Evolutionary conservation across 1,140 invertebrate species (phyloP), one percentile per base, ranked within the genome.

Genomic region (Sitobion miscanthi): DNA sequence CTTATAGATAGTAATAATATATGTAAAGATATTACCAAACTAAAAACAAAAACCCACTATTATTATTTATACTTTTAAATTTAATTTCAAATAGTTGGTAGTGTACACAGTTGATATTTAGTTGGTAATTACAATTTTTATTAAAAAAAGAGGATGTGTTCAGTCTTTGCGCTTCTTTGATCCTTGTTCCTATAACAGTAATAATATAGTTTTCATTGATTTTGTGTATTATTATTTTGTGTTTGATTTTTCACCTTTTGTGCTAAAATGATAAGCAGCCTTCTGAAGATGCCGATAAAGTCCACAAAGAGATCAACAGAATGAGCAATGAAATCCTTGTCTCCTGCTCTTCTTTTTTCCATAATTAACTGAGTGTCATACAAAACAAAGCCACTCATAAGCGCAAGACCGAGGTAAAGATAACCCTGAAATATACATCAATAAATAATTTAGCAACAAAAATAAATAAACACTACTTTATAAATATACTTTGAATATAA

Each of bases 301-400:
- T 99, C 98, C 95, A 99, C 97, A 96, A 99, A 99, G 38, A 99
- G 96, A 95, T 98, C 97, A 93, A 99, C 95, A 21, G 98, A 97
- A 95, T 99, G 98, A 95, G 97, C 96, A 91, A 99, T 97, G 95
- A 98, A 99, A 95, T 99, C 99, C 95, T 97, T 98, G 95, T 97
- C 99, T 88, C 99, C 99, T 95, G 96, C 96, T 92, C 98, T 96
- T 94, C 97, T 96, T 95, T 99, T 99, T 95, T 99, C 98, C 94
- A 99, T 97, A 94, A 99, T 99, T 90, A 98, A 95, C 95, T 99
- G 99, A 21, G 99, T 99, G 95, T 99, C 99, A 95, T 98, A 99
- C 52, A 99, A 96, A 45, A 99, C 97, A 95, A 99, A 99, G 87
- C 97, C 98, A 95, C 98, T 99, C 97, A 99, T 98, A 11, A 99